Evolutionary conservation across 2,797 vertebrate species (phyloP).

Genomic region (Chelidonichthys spinosus): DNA sequence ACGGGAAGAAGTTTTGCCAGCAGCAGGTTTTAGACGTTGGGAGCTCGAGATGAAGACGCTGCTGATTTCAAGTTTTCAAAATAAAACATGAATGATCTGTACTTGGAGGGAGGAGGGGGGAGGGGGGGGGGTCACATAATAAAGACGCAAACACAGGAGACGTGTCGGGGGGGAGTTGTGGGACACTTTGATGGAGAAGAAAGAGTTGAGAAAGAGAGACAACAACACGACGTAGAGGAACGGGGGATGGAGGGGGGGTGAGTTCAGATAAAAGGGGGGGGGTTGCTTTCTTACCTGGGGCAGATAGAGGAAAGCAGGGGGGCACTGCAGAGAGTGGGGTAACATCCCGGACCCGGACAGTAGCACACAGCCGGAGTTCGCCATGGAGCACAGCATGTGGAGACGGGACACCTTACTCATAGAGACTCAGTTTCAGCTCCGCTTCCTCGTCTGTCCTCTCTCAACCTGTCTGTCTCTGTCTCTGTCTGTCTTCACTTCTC

Average conservation of each 20-base stretch:
- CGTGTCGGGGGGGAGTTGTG: neutral
- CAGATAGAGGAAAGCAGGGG: constrained; percentile 94
- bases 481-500: constrained; percentile 33
- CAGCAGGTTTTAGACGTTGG: neutral
- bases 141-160: no score
- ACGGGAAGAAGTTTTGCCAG: constrained; percentile 7
- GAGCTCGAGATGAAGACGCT: neutral
- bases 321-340: constrained; percentile 92
- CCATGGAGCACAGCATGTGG: constrained; percentile 98
- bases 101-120: neutral
- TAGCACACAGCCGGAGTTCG: constrained; percentile 95
- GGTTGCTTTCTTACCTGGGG: constrained; percentile 90
- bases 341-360: constrained; percentile 94
- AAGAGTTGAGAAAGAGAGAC: neutral
- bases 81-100: neutral
- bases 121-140: no score
- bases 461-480: constrained; percentile 45
- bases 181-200: neutral
- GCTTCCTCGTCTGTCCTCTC: constrained; percentile 46
- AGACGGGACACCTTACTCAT: constrained; percentile 87
- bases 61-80: constrained; percentile 1
- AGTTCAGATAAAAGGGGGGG: neutral
- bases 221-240: neutral
- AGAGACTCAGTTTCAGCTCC: constrained; percentile 71
- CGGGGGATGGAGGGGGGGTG: neutral